Percentiles rank a stretch among this genome's conserved stretches.
These are phyloP conservation scores for Micromys minutus DNA, from an alignment of 2,113 vertebrate species.

Conservation along the genomic window DNA sequence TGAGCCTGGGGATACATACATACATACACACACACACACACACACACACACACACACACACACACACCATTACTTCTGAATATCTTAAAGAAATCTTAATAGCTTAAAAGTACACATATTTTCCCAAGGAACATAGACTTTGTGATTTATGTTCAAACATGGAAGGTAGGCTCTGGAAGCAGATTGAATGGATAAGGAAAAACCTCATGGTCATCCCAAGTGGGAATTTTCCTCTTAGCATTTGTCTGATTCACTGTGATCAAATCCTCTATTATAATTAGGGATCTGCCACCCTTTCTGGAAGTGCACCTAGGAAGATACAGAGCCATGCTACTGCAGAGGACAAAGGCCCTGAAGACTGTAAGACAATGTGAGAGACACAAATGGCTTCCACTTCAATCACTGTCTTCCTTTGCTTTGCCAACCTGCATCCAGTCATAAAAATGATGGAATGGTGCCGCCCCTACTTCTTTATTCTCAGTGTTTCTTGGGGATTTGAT, in stretches of 20 bases:
- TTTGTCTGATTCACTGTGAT: not conserved
- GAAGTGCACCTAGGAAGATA: not conserved
- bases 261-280: not conserved
- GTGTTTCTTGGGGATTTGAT: conserved; percentile 27
- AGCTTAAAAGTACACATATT: not conserved
- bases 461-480: not conserved
- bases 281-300: not conserved
- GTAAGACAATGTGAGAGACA: not conserved
- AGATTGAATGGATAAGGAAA: not conserved
- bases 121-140: not conserved
- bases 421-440: not conserved
- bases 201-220: no score
- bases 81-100: not conserved
- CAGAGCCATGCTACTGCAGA: not conserved
- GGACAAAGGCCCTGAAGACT: not conserved
- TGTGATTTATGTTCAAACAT: not conserved
- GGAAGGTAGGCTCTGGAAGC: not conserved
- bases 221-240: not conserved
- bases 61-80: not conserved
- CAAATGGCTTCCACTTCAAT: not conserved
- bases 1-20: not conserved
- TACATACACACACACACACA: not conserved
- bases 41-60: no score
- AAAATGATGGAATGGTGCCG: not conserved
- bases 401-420: not conserved